Evolutionary conservation across 2,113 vertebrate genomes (phyloP).

Genomic region (Carassius gibelio): DNA sequence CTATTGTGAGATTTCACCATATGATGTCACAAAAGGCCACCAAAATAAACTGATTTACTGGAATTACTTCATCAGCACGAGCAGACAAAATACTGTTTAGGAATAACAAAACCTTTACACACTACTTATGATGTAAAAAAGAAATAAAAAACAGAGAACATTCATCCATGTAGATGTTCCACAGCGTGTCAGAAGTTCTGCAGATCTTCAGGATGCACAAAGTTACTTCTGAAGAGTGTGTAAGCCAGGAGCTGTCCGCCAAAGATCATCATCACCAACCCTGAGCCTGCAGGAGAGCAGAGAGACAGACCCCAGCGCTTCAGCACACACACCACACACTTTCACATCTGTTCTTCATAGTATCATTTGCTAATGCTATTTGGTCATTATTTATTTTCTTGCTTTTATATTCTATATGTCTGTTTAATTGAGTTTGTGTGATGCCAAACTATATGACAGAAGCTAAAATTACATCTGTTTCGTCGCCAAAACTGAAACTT

Average conservation of each 20-base stretch:
- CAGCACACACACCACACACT: too few relatives aligned
- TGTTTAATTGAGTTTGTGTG: not conserved
- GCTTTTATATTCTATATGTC: not conserved
- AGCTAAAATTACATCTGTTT: not conserved
- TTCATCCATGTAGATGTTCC: not conserved
- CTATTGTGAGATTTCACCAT: not conserved
- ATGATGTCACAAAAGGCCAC: not conserved
- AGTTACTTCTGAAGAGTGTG: constrained; percentile 86
- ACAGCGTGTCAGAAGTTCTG: constrained; percentile 80
- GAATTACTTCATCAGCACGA: not conserved
- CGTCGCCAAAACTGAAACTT: not conserved
- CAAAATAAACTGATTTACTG: not conserved
- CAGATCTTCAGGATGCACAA: constrained; percentile 83
- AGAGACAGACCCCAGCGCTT: too few relatives aligned
- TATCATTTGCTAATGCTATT: too few relatives aligned
- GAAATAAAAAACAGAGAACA: constrained; percentile 13
- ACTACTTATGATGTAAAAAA: not conserved
- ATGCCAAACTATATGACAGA: not conserved
- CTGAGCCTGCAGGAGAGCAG: constrained; percentile 74
- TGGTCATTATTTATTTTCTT: not conserved
- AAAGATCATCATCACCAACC: constrained; percentile 87
- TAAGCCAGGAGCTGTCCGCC: constrained; percentile 85
- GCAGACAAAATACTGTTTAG: not conserved
- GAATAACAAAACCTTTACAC: not conserved
- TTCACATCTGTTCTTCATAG: too few relatives aligned